Evolutionary conservation across 1,140 invertebrate genomes (phyloP), one percentile per base, ranked within the genome.

Genomic region (Brachystomella parvula): DNA sequence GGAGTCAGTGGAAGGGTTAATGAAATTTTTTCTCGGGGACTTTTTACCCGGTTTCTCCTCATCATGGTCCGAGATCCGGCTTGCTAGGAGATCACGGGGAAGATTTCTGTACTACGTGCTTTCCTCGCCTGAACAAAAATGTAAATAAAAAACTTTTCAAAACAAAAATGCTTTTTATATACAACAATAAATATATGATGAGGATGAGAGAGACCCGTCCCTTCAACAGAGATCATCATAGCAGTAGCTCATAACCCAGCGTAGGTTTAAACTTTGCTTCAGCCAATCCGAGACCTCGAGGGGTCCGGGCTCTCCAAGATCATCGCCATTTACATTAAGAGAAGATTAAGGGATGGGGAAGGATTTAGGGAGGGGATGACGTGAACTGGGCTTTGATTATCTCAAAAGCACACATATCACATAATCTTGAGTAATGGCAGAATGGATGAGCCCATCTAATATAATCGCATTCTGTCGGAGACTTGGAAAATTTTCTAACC

Each of bases 341-440:
- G 24, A 53, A 26, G 12, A 53, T 53, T 53, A 53, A 26, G 49
- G 49, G 49, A 24, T 6, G 24, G 24, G n/a, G n/a, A n/a, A n/a
- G n/a, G n/a, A n/a, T n/a, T n/a, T n/a, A n/a, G n/a, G n/a, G n/a
- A 26, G 49, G 49, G 49, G 49, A 53, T 24, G 12, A 19, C 49
- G 35, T 53, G 15, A 53, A 17, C 49, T 26, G 6, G 12, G 9
- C 9, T 53, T 53, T 53, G 24, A n/a, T n/a, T n/a, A n/a, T n/a
- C n/a, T n/a, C n/a, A n/a, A n/a, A n/a, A n/a, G n/a, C n/a, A n/a
- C 12, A 24, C 24, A 53, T 53, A 19, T 53, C 49, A 24, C 12
- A 26, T 53, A 53, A 53, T 53, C 49, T 53, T 53, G 49, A 53
- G 49, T 53, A 53, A 53, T 53, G 49, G 24, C 49, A 53, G 6